These are phyloP conservation scores for Dreissena polymorpha DNA, from an alignment of 1,140 invertebrate genomes.

Conservation along the genomic window DNA sequence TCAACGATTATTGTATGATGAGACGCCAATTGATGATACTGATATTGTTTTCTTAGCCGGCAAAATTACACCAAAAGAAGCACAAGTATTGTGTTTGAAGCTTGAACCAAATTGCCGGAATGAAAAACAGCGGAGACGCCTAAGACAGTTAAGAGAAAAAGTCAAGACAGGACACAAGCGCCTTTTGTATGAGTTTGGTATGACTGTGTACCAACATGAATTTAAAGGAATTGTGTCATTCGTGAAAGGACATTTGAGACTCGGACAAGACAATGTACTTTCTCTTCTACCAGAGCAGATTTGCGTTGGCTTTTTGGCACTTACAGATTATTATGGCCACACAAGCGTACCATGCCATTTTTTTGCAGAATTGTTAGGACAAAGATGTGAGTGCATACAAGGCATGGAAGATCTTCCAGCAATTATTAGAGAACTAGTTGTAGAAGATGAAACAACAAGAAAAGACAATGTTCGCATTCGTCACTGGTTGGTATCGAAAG, in stretches of 20 bases:
- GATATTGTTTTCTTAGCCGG: slow-evolving; percentile 49
- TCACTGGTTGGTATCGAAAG: slow-evolving; percentile 56
- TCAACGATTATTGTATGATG: slow-evolving; percentile 40
- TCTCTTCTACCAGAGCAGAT: slow-evolving; percentile 35
- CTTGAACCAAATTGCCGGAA: slow-evolving; percentile 26
- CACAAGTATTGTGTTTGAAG: slow-evolving; percentile 19
- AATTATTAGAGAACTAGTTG: slow-evolving; percentile 28
- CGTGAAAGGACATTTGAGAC: slow-evolving; percentile 59
- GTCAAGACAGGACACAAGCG: slow-evolving; percentile 15
- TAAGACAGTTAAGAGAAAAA: slow-evolving; percentile 22
- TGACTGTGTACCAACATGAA: slow-evolving; percentile 56
- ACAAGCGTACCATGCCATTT: too few relatives aligned
- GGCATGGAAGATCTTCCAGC: too few relatives aligned
- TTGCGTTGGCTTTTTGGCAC: slow-evolving; percentile 29
- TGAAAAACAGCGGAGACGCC: slow-evolving; percentile 7
- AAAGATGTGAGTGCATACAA: too few relatives aligned
- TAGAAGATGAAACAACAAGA: slow-evolving; percentile 34
- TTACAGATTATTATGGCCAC: too few relatives aligned
- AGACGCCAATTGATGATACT: not conserved
- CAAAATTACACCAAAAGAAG: slow-evolving; percentile 16
- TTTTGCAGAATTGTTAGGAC: too few relatives aligned
- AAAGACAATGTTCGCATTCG: slow-evolving; percentile 56
- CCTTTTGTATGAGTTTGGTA: slow-evolving; percentile 61
- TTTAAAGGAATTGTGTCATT: slow-evolving; percentile 54
- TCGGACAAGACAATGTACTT: slow-evolving; percentile 33